phyloP scores from a whole-genome alignment of 2,797 vertebrate species.

The Diplodus sargus region DNA sequence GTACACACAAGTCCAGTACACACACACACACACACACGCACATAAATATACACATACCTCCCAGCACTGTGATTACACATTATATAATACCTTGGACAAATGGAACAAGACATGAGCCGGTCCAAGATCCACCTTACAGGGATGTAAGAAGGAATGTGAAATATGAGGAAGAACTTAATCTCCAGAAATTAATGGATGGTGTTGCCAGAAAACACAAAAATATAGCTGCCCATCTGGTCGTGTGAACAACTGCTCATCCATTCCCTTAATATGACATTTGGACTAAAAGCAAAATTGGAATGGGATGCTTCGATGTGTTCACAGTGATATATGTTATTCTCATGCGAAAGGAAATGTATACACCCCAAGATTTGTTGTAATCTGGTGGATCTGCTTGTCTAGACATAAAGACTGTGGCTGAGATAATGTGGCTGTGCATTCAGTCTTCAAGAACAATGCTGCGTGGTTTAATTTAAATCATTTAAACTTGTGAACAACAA shows the following conservation, averaged over 20 bases:
- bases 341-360: constrained; percentile 44
- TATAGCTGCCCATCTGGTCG: neutral
- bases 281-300: constrained; percentile 15
- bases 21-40: neutral
- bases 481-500: constrained; percentile 7
- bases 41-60: neutral
- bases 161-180: constrained; percentile 21
- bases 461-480: neutral
- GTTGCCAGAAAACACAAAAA: neutral
- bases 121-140: constrained; percentile 16
- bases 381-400: constrained; percentile 66
- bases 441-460: neutral
- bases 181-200: neutral
- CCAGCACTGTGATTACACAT: constrained; percentile 20
- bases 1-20: neutral
- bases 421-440: constrained; percentile 15
- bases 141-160: constrained; percentile 38
- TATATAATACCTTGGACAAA: constrained; percentile 36
- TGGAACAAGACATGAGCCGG: neutral
- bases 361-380: constrained; percentile 60
- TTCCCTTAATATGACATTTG: constrained; percentile 14
- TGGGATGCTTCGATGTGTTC: constrained; percentile 7
- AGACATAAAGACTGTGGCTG: constrained; percentile 52
- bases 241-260: neutral
- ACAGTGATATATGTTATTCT: constrained; percentile 11